Evolutionary conservation across 1,140 invertebrate genomes (phyloP).

Genomic region (Drosophila melanica): DNA sequence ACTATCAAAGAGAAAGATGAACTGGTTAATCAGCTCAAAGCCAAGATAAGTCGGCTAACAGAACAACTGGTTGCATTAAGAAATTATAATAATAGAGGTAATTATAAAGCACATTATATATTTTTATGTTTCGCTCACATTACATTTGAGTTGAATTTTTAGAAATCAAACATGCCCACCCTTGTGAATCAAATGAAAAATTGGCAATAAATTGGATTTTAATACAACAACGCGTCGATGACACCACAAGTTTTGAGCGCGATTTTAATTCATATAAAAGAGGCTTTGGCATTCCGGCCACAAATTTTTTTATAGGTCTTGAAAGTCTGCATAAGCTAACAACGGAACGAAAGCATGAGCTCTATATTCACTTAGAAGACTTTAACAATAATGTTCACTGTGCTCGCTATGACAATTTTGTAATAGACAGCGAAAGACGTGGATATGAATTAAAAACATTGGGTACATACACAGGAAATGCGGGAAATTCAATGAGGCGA

Average conservation of each 20-base stretch:
- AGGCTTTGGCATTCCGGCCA: conserved; percentile 7
- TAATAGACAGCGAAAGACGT: not conserved
- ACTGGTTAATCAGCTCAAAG: no score
- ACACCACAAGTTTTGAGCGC: not conserved
- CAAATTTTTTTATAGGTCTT: conserved; percentile 17
- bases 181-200: not conserved
- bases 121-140: no score
- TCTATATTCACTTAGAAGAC: conserved; percentile 4
- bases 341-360: not conserved
- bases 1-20: no score
- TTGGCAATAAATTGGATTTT: not conserved
- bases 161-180: not conserved
- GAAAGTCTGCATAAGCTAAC: conserved; percentile 9
- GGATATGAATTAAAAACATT: not conserved
- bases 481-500: not conserved
- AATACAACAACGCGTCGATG: conserved; percentile 1
- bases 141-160: not conserved
- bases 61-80: no score
- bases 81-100: no score
- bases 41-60: no score
- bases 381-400: not conserved
- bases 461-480: not conserved
- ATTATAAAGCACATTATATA: no score
- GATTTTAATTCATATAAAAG: not conserved
- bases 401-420: conserved; percentile 24